Conservation (phyloP, 2,888 invertebrate genomes). For the Gordius sp. region DNA sequence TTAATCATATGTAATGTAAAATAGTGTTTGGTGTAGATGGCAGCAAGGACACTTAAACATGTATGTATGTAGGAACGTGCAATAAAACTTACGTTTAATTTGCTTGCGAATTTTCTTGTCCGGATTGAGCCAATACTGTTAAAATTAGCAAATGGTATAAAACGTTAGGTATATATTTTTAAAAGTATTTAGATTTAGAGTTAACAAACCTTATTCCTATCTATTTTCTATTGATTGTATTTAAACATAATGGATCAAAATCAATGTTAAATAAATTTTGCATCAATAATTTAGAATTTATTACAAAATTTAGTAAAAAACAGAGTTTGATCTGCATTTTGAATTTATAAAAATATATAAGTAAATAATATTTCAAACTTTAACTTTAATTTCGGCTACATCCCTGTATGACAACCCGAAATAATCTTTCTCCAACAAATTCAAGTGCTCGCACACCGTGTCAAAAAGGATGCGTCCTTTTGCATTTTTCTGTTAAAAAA, state of each 20-base stretch:
- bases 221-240: no score
- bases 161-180: not conserved
- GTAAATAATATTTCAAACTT: not conserved
- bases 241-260: no score
- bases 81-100: slow-evolving; percentile 6
- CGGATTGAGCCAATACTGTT: slow-evolving; percentile 7
- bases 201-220: no score
- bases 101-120: slow-evolving; percentile 12
- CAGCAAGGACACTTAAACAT: no score
- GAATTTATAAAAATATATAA: not conserved
- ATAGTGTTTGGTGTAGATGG: no score
- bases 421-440: slow-evolving; percentile 5
- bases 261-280: no score
- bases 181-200: no score
- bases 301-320: no score
- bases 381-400: not conserved
- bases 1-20: no score
- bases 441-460: not conserved
- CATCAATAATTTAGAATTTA: no score
- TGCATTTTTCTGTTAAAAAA: slow-evolving; percentile 7
- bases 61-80: no score
- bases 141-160: not conserved
- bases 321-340: not conserved
- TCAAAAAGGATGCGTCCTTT: not conserved
- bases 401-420: slow-evolving; percentile 5